These are phyloP conservation scores for Deilephila porcellus DNA, from an alignment of 2,888 invertebrate species.

Conservation along the genomic window DNA sequence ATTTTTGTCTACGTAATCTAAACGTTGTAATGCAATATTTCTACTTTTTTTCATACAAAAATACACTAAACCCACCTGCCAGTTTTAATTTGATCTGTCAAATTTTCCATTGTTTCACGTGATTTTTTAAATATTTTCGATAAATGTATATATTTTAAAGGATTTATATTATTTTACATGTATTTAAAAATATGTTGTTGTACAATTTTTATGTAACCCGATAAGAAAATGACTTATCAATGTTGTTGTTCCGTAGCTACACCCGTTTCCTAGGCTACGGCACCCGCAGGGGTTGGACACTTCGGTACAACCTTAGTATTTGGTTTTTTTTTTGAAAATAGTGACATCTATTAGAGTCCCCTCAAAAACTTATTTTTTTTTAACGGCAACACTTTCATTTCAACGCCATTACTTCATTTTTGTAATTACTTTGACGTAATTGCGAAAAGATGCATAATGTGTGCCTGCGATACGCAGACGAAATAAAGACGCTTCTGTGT, in stretches of 20 bases:
- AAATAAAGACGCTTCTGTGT: no score
- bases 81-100: constrained; percentile 78
- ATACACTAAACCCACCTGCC: constrained; percentile 72
- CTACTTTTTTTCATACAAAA: constrained; percentile 39
- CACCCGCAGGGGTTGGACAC: no score
- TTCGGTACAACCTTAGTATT: no score
- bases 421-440: no score
- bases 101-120: constrained; percentile 56
- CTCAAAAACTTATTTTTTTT: no score
- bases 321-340: no score
- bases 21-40: constrained; percentile 30
- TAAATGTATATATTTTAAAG: background rate
- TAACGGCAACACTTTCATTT: no score
- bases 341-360: no score
- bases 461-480: no score
- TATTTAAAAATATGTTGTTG: constrained; percentile 3
- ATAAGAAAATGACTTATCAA: constrained; percentile 68
- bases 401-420: no score
- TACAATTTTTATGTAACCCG: constrained; percentile 69
- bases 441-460: no score
- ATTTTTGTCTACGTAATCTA: background rate
- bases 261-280: constrained; percentile 84
- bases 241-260: constrained; percentile 83
- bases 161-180: background rate
- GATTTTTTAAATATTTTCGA: constrained; percentile 33